Conservation (phyloP, 2,888 invertebrate genomes). For the Eurois occulta region DNA sequence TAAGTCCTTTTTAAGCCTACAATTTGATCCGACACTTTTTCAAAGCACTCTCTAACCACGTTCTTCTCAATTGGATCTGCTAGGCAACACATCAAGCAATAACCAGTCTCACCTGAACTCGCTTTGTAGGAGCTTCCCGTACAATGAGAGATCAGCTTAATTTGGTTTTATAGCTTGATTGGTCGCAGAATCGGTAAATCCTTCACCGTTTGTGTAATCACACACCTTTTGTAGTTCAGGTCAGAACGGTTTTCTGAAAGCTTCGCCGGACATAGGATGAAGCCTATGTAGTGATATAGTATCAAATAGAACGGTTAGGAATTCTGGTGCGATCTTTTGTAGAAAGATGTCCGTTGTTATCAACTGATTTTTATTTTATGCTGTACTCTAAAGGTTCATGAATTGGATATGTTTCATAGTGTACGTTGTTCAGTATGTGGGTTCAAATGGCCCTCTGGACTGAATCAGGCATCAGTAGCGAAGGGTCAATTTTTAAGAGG, state of each 20-base stretch:
- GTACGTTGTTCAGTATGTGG: too few species aligned
- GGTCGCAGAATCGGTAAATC: slow-evolving; percentile 16
- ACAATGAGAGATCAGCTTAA: too few species aligned
- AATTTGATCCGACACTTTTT: not conserved
- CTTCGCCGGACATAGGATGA: not conserved
- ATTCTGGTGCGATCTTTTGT: not conserved
- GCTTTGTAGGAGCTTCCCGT: too few species aligned
- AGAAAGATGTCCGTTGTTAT: not conserved
- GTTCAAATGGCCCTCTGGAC: too few species aligned
- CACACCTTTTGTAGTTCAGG: slow-evolving; percentile 25
- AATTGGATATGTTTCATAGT: too few species aligned
- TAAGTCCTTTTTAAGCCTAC: not conserved
- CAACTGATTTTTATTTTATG: too few species aligned
- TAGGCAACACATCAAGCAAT: too few species aligned
- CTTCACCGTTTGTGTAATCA: slow-evolving; percentile 31
- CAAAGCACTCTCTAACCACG: not conserved
- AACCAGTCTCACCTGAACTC: too few species aligned
- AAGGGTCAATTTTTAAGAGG: too few species aligned
- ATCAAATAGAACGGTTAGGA: not conserved
- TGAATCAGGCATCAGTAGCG: too few species aligned
- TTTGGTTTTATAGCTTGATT: too few species aligned
- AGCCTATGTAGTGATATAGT: not conserved
- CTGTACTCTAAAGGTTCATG: too few species aligned
- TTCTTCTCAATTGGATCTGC: not conserved
- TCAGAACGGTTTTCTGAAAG: slow-evolving; percentile 5